phyloP scores from a whole-genome alignment of 2,797 vertebrate species.

The Karalla daura region DNA sequence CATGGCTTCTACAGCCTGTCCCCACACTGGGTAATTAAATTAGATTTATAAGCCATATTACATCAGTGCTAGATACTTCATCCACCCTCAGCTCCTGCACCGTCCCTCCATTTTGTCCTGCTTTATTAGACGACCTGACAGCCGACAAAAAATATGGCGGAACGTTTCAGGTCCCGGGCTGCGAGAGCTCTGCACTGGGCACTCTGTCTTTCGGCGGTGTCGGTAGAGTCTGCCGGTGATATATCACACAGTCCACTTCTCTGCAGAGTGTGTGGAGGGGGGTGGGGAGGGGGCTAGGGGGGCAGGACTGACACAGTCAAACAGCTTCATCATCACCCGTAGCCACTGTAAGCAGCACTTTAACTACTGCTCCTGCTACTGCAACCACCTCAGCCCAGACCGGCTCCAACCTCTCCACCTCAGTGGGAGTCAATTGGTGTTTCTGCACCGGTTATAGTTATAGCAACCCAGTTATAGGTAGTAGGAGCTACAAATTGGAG shows the following conservation, averaged over 20 bases:
- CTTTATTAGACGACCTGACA: slow-evolving; percentile 98
- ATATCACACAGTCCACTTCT: slow-evolving; percentile 93
- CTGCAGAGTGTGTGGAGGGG: slow-evolving; percentile 89
- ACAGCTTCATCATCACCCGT: slow-evolving; percentile 94
- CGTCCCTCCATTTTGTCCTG: slow-evolving; percentile 90
- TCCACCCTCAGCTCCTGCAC: slow-evolving; percentile 73
- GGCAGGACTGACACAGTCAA: slow-evolving; percentile 86
- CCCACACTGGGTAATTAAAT: slow-evolving; percentile 98
- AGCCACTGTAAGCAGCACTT: slow-evolving; percentile 31
- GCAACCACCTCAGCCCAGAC: slow-evolving; percentile 4
- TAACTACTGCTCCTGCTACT: neutral
- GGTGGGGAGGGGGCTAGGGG: too few relatives aligned
- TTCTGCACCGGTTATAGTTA: too few relatives aligned
- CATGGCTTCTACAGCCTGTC: slow-evolving; percentile 93
- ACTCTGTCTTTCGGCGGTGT: slow-evolving; percentile 92
- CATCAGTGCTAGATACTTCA: slow-evolving; percentile 97
- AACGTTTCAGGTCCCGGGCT: slow-evolving; percentile 91
- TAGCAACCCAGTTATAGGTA: too few relatives aligned
- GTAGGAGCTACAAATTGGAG: too few relatives aligned
- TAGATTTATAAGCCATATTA: slow-evolving; percentile 98
- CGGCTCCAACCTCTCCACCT: slow-evolving; percentile 13
- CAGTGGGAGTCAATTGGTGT: too few relatives aligned
- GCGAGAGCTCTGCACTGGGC: slow-evolving; percentile 85
- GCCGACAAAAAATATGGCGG: slow-evolving; percentile 91
- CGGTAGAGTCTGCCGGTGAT: slow-evolving; percentile 91